phyloP scores from a whole-genome alignment of 2,888 invertebrate genomes.

The Apodemia zela region DNA sequence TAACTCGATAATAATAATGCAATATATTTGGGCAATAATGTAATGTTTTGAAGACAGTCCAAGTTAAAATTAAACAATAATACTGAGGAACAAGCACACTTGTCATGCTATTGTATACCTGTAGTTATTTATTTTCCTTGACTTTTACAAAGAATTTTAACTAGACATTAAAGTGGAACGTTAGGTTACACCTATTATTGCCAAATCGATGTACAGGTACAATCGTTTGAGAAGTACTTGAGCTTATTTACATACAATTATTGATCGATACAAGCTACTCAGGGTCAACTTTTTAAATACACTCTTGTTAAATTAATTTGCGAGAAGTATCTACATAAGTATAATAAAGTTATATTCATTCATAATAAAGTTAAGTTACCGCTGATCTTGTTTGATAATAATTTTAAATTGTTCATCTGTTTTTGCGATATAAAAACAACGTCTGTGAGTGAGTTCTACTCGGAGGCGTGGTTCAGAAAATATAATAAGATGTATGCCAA shows the following conservation, averaged over 20 bases:
- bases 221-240: constrained; percentile 21
- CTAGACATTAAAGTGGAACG: constrained; percentile 29
- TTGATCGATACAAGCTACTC: constrained; percentile 14
- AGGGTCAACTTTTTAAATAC: constrained; percentile 8
- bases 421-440: no score
- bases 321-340: background rate
- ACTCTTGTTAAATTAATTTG: constrained; percentile 5
- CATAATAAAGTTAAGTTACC: no score
- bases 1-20: background rate
- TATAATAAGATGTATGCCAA: no score
- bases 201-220: constrained; percentile 43
- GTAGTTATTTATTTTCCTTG: constrained; percentile 32
- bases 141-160: constrained; percentile 31
- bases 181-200: constrained; percentile 38
- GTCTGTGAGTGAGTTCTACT: no score
- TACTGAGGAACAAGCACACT: constrained; percentile 23
- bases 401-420: no score
- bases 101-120: constrained; percentile 21
- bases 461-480: no score
- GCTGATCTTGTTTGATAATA: no score
- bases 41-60: background rate
- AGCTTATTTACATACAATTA: constrained; percentile 12
- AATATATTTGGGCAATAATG: background rate
- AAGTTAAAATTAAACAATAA: constrained; percentile 11
- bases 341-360: no score